Evolutionary conservation across 2,888 invertebrate species (phyloP).

Genomic region (Scaptomyza cyrtandrae): DNA sequence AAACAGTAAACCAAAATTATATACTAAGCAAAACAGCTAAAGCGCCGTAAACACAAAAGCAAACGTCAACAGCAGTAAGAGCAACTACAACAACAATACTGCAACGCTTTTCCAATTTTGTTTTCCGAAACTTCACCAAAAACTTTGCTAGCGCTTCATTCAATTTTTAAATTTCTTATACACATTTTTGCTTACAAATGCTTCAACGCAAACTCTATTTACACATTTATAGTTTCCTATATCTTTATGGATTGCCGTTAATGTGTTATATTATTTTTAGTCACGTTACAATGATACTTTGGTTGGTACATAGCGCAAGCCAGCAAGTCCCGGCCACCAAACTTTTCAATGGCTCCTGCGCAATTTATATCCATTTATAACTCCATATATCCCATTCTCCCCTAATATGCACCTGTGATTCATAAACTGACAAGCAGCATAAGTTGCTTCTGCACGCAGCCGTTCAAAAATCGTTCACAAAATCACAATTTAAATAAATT

Average conservation of each 20-base stretch:
- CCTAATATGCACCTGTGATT: constrained; percentile 68
- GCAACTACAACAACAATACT: constrained; percentile 23
- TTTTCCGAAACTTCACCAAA: constrained; percentile 3
- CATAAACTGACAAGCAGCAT: constrained; percentile 62
- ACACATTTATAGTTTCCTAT: constrained; percentile 14
- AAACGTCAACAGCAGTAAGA: constrained; percentile 9
- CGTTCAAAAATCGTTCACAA: constrained; percentile 32
- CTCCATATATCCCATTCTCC: constrained; percentile 15
- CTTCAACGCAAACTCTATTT: constrained; percentile 23
- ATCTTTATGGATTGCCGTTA: constrained; percentile 29
- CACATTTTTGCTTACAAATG: constrained; percentile 34
- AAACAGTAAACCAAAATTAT: constrained; percentile 77
- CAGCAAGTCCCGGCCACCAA: constrained; percentile 20
- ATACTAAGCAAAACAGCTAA: constrained; percentile 32
- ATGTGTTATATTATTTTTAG: constrained; percentile 66
- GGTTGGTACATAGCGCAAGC: constrained; percentile 59
- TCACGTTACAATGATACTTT: constrained; percentile 65
- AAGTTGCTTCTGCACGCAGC: constrained; percentile 30
- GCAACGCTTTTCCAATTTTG: constrained; percentile 23
- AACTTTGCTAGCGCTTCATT: constrained; percentile 19
- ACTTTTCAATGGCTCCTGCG: constrained; percentile 49
- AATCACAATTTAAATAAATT: constrained; percentile 18
- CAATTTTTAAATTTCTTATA: constrained; percentile 1
- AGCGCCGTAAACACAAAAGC: constrained; percentile 46
- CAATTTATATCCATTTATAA: constrained; percentile 38